Evolutionary conservation across 2,888 invertebrate species (phyloP).

Genomic region (Diogma glabrata): DNA sequence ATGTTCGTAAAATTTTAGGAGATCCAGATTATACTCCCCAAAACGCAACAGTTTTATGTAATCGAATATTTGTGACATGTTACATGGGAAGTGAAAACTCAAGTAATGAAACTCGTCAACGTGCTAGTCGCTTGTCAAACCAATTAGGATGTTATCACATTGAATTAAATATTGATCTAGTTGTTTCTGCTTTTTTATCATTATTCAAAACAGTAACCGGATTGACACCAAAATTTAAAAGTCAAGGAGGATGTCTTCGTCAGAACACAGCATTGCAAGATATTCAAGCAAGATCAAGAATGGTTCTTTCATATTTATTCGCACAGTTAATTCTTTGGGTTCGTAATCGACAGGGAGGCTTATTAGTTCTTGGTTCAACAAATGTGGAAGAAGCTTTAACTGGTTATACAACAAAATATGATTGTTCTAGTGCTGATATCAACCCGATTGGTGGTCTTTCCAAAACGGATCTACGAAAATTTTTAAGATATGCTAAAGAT

Average conservation of each 20-base stretch:
- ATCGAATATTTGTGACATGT: slow-evolving; percentile 81
- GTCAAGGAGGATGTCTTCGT: slow-evolving; percentile 74
- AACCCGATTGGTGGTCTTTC: slow-evolving; percentile 98
- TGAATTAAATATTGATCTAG: slow-evolving; percentile 72
- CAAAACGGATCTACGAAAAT: slow-evolving; percentile 79
- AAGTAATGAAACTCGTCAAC: slow-evolving; percentile 71
- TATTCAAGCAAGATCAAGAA: slow-evolving; percentile 87
- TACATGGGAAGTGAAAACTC: slow-evolving; percentile 98
- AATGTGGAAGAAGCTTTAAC: slow-evolving; percentile 96
- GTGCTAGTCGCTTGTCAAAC: slow-evolving; percentile 63
- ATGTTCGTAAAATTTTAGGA: slow-evolving; percentile 74
- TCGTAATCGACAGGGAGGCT: slow-evolving; percentile 72
- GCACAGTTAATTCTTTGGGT: slow-evolving; percentile 93
- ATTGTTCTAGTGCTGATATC: slow-evolving; percentile 96
- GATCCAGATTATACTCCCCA: slow-evolving; percentile 73
- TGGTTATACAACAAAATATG: slow-evolving; percentile 98
- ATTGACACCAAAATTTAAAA: slow-evolving; percentile 69
- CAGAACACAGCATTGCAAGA: slow-evolving; percentile 95
- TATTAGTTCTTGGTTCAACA: slow-evolving; percentile 81
- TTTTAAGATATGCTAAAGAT: slow-evolving; percentile 60
- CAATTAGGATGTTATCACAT: slow-evolving; percentile 82
- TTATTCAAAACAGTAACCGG: slow-evolving; percentile 77
- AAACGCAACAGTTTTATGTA: slow-evolving; percentile 75
- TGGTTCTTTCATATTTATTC: slow-evolving; percentile 93
- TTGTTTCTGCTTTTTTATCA: slow-evolving; percentile 70